These are phyloP conservation scores for Diorhabda elongata DNA, from an alignment of 1,140 invertebrate genomes.

Conservation along the genomic window DNA sequence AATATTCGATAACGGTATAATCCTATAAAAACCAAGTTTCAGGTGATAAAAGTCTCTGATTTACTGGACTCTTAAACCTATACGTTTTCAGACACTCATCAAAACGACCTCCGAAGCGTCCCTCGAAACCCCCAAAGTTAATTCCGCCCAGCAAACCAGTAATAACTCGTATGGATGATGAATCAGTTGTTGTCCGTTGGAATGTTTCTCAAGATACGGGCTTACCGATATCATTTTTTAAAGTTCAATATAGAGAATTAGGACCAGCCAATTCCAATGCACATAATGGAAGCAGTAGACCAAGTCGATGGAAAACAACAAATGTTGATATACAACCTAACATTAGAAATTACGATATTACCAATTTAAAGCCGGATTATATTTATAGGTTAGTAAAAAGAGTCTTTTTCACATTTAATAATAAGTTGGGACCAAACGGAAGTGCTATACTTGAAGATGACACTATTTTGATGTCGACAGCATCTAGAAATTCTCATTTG, in stretches of 20 bases:
- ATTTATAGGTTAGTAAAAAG: constrained; percentile 46
- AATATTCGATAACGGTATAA: too few relatives aligned
- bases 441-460: too few relatives aligned
- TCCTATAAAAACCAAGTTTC: too few relatives aligned
- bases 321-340: constrained; percentile 76
- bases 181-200: constrained; percentile 93
- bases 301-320: constrained; percentile 69
- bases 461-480: too few relatives aligned
- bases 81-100: constrained; percentile 21
- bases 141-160: constrained; percentile 82
- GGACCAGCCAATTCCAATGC: constrained; percentile 50
- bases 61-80: not conserved
- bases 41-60: too few relatives aligned
- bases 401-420: too few relatives aligned
- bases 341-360: constrained; percentile 72
- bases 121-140: constrained; percentile 56
- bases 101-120: constrained; percentile 49
- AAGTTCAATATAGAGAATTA: constrained; percentile 79
- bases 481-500: too few relatives aligned
- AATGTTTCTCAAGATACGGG: constrained; percentile 74
- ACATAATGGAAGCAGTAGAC: constrained; percentile 43
- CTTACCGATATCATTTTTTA: constrained; percentile 82
- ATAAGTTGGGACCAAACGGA: too few relatives aligned
- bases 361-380: constrained; percentile 67
- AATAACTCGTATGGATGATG: constrained; percentile 77